A percentile compares a stretch with the other conserved stretches of the same genome.
Evolutionary conservation across 2,888 invertebrate species (phyloP).

Genomic region (Cantharis rustica): DNA sequence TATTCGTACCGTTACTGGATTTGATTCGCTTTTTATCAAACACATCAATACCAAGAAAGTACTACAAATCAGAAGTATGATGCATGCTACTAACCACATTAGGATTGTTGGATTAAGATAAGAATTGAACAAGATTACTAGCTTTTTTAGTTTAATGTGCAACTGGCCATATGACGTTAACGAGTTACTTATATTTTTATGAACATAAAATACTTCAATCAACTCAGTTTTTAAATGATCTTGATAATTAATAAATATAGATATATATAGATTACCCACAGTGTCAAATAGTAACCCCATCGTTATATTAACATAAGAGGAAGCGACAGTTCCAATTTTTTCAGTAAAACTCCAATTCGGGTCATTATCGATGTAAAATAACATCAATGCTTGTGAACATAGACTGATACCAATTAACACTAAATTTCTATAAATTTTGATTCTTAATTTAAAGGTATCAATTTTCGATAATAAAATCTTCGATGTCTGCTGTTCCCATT

Average conservation of each 20-base stretch:
- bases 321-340: neutral
- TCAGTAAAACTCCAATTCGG: neutral
- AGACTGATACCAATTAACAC: neutral
- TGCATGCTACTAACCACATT: neutral
- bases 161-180: neutral
- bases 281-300: neutral
- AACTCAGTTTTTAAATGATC: neutral
- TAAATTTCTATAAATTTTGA: neutral
- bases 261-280: neutral
- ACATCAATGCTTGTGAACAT: neutral
- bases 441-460: neutral
- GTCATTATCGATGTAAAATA: neutral
- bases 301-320: neutral
- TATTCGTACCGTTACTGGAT: neutral
- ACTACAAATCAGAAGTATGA: neutral
- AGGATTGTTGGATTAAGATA: neutral
- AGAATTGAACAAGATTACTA: neutral
- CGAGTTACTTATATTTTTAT: neutral
- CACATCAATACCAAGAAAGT: neutral
- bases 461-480: neutral
- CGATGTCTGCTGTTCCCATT: neutral
- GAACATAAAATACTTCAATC: neutral
- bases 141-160: neutral
- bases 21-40: neutral
- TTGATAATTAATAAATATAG: neutral